Conservation (phyloP, 1,140 invertebrate genomes). For the Hylaeus volcanicus region DNA sequence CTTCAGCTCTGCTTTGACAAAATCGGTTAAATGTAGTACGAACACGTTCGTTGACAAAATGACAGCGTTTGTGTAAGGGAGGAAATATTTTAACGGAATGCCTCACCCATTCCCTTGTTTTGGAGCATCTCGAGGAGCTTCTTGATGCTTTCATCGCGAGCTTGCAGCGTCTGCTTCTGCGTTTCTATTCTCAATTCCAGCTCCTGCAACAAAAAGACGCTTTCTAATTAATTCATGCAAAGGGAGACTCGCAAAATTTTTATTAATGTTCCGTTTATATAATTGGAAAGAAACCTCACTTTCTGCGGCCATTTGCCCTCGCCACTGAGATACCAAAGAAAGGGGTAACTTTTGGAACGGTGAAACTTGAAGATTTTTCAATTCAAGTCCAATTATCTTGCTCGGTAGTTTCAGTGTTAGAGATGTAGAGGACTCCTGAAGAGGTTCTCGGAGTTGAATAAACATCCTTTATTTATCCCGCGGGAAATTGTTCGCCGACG, state of each 20-base stretch:
- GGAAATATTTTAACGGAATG: slow-evolving; percentile 55
- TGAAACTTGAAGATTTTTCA: no score
- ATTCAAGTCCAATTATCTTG: no score
- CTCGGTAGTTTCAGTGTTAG: no score
- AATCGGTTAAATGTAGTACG: neutral
- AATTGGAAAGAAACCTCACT: no score
- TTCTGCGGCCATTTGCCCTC: no score
- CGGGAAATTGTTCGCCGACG: no score
- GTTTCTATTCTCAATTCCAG: slow-evolving; percentile 97
- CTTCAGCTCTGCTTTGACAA: slow-evolving; percentile 1
- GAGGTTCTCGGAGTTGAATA: no score
- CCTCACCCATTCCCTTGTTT: slow-evolving; percentile 97
- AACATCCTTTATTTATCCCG: no score
- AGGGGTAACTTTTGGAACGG: no score
- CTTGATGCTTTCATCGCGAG: slow-evolving; percentile 98
- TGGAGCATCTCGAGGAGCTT: slow-evolving; percentile 99
- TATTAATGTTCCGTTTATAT: no score
- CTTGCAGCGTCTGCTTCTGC: slow-evolving; percentile 97
- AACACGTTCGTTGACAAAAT: slow-evolving; percentile 30
- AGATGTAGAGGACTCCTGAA: no score
- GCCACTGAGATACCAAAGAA: no score
- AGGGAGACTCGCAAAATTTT: neutral
- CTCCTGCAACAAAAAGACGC: slow-evolving; percentile 84
- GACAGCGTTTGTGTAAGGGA: slow-evolving; percentile 13
- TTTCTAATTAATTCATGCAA: neutral